Evolutionary conservation across 2,888 invertebrate species (phyloP).

Genomic region (Ctenicera cuprea): DNA sequence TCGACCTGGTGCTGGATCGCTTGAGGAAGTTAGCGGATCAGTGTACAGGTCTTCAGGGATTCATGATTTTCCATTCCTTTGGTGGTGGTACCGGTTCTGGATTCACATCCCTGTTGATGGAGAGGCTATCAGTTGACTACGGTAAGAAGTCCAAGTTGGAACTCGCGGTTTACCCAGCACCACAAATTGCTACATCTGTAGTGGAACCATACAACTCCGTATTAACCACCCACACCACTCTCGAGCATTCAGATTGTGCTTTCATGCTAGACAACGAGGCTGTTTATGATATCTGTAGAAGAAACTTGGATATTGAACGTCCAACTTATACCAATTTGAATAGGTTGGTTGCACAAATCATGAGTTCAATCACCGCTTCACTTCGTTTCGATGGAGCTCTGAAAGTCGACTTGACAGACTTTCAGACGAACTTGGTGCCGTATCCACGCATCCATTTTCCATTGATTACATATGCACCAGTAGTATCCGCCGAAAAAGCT

Average conservation of each 20-base stretch:
- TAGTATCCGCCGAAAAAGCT: slow-evolving; percentile 77
- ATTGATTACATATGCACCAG: slow-evolving; percentile 75
- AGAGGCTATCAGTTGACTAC: slow-evolving; percentile 43
- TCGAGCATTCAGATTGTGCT: slow-evolving; percentile 78
- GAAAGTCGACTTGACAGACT: slow-evolving; percentile 78
- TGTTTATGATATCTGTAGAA: slow-evolving; percentile 75
- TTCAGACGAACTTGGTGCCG: slow-evolving; percentile 77
- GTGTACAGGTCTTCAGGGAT: slow-evolving; percentile 77
- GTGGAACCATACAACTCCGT: slow-evolving; percentile 81
- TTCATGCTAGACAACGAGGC: slow-evolving; percentile 75
- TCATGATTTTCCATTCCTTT: slow-evolving; percentile 80
- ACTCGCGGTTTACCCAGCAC: slow-evolving; percentile 45
- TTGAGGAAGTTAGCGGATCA: slow-evolving; percentile 81
- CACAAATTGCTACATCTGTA: slow-evolving; percentile 67
- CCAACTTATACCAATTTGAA: slow-evolving; percentile 81
- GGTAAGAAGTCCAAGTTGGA: slow-evolving; percentile 67
- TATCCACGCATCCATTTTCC: slow-evolving; percentile 80
- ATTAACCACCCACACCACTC: slow-evolving; percentile 78
- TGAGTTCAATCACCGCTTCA: slow-evolving; percentile 77
- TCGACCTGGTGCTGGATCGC: slow-evolving; percentile 80
- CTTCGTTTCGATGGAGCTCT: slow-evolving; percentile 77
- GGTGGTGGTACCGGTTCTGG: slow-evolving; percentile 79
- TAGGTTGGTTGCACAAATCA: slow-evolving; percentile 76
- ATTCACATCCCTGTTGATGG: slow-evolving; percentile 76
- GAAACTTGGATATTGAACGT: slow-evolving; percentile 77